Evolutionary conservation across 2,888 invertebrate genomes (phyloP).

Genomic region (Andricus curvator): DNA sequence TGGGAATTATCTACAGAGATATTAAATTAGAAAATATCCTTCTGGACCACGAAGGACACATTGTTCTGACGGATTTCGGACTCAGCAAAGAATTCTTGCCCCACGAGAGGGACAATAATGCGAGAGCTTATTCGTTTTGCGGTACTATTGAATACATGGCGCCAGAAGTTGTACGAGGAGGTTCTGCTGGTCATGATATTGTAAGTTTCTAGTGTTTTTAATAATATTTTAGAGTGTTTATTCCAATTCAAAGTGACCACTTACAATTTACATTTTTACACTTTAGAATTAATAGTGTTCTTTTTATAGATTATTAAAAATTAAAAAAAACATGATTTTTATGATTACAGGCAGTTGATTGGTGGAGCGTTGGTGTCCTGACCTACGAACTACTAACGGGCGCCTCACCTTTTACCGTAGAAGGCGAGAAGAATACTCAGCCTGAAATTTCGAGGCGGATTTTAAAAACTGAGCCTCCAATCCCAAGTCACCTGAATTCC

Average conservation of each 20-base stretch:
- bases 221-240: not conserved
- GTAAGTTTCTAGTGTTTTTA: slow-evolving; percentile 82
- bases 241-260: no score
- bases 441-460: slow-evolving; percentile 96
- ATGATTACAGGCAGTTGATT: slow-evolving; percentile 91
- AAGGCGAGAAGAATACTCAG: slow-evolving; percentile 95
- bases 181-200: slow-evolving; percentile 95
- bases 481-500: slow-evolving; percentile 89
- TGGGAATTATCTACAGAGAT: slow-evolving; percentile 98
- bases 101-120: slow-evolving; percentile 84
- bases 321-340: not conserved
- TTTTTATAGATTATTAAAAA: no score
- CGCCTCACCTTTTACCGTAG: slow-evolving; percentile 97
- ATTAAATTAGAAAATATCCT: slow-evolving; percentile 98
- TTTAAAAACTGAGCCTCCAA: slow-evolving; percentile 92
- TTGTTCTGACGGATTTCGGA: slow-evolving; percentile 98
- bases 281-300: no score
- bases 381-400: slow-evolving; percentile 98
- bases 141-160: slow-evolving; percentile 99
- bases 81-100: slow-evolving; percentile 95
- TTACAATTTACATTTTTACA: no score
- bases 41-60: slow-evolving; percentile 95
- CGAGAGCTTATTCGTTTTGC: slow-evolving; percentile 97
- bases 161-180: slow-evolving; percentile 89
- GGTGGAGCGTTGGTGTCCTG: slow-evolving; percentile 99